phyloP scores from a whole-genome alignment of 2,888 invertebrate species.

The Vesta saturnalis region DNA sequence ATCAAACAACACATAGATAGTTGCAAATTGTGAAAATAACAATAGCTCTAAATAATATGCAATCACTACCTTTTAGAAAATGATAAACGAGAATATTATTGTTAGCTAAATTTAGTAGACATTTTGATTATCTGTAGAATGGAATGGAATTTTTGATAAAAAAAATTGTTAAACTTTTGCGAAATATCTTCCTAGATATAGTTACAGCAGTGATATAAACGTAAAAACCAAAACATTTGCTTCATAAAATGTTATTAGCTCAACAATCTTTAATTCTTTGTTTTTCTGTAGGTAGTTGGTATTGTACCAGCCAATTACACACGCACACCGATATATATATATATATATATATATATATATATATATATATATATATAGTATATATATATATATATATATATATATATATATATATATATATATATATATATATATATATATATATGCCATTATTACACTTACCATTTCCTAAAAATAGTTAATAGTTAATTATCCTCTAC shows the following conservation, averaged over 20 bases:
- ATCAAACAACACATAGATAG: neutral
- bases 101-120: neutral
- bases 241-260: neutral
- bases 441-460: too few relatives aligned
- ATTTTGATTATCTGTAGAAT: neutral
- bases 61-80: neutral
- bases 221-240: neutral
- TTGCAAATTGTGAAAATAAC: neutral
- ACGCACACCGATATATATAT: too few relatives aligned
- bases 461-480: too few relatives aligned
- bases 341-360: too few relatives aligned
- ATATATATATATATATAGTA: too few relatives aligned
- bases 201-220: neutral
- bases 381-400: too few relatives aligned
- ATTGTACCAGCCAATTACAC: too few relatives aligned
- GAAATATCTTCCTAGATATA: neutral
- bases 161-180: neutral
- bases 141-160: constrained; percentile 1
- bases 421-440: too few relatives aligned
- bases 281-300: too few relatives aligned
- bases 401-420: too few relatives aligned
- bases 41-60: neutral
- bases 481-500: too few relatives aligned
- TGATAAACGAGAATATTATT: neutral
- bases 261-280: neutral